Evolutionary conservation across 2,113 vertebrate genomes (phyloP).

Genomic region (Mesoclemmys tuberculata): DNA sequence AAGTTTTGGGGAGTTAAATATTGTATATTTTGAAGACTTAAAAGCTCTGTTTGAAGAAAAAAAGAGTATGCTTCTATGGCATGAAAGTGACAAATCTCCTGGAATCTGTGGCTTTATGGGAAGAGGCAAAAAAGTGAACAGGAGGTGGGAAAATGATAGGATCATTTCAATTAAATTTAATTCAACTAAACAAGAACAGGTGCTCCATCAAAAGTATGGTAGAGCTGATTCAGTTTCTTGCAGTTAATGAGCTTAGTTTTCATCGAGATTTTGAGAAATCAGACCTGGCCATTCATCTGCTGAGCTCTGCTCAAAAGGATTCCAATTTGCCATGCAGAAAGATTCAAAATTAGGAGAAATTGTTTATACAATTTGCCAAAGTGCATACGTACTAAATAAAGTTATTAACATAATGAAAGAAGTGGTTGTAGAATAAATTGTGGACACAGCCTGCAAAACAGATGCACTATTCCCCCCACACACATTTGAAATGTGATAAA

Average conservation of each 20-base stretch:
- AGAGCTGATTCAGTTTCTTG: slow-evolving; percentile 15
- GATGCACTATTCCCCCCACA: background rate
- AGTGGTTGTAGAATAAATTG: slow-evolving; percentile 31
- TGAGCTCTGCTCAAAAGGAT: slow-evolving; percentile 11
- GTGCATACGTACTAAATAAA: background rate
- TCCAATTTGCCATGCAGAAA: slow-evolving; percentile 6
- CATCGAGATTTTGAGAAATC: background rate
- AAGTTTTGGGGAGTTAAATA: background rate
- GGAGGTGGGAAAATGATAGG: slow-evolving; percentile 17
- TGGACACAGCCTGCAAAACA: background rate
- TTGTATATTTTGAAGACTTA: background rate
- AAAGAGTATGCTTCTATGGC: rapidly evolving
- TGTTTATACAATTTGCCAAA: background rate
- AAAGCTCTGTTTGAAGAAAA: background rate
- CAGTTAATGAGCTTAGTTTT: slow-evolving; percentile 46
- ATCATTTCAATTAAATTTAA: slow-evolving; percentile 46
- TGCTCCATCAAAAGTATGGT: slow-evolving; percentile 43
- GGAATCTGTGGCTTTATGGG: background rate
- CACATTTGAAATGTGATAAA: background rate
- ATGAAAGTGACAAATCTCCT: background rate
- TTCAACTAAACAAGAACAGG: slow-evolving; percentile 55
- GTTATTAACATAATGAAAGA: slow-evolving; percentile 33
- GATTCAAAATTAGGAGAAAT: background rate
- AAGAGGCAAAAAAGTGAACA: slow-evolving; percentile 27
- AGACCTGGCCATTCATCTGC: background rate